phyloP scores from a whole-genome alignment of 2,888 invertebrate genomes.

The Neoascia interrupta region DNA sequence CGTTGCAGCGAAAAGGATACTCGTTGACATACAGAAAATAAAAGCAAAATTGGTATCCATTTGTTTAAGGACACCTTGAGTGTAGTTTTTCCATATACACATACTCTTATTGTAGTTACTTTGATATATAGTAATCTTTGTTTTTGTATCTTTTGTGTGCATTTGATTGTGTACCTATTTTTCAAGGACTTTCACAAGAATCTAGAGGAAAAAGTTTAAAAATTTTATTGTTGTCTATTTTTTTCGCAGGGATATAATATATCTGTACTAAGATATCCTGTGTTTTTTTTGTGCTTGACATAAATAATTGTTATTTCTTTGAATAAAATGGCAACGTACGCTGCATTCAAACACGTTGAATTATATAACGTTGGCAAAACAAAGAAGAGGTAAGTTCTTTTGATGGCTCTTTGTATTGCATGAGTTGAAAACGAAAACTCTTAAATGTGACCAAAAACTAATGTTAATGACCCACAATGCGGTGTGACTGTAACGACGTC shows the following conservation, averaged over 20 bases:
- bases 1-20: slow-evolving; percentile 53
- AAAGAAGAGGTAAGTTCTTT: slow-evolving; percentile 89
- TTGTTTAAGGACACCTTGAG: no score
- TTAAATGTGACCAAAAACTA: slow-evolving; percentile 7
- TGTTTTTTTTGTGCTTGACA: slow-evolving; percentile 33
- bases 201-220: slow-evolving; percentile 22
- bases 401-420: background rate
- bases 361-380: slow-evolving; percentile 96
- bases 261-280: slow-evolving; percentile 29
- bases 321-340: slow-evolving; percentile 91
- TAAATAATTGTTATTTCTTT: slow-evolving; percentile 32
- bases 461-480: slow-evolving; percentile 57
- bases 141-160: slow-evolving; percentile 20
- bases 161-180: background rate
- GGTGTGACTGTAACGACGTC: slow-evolving; percentile 29
- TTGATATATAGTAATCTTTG: slow-evolving; percentile 8
- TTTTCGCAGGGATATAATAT: slow-evolving; percentile 54
- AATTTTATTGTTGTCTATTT: slow-evolving; percentile 27
- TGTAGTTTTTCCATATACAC: no score
- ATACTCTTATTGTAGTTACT: slow-evolving; percentile 7
- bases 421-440: slow-evolving; percentile 6
- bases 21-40: slow-evolving; percentile 38
- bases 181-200: slow-evolving; percentile 25
- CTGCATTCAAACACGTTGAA: slow-evolving; percentile 95
- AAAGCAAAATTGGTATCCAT: slow-evolving; percentile 16